phyloP scores from a whole-genome alignment of 2,797 vertebrate genomes.

The Loris lydekkerianus region DNA sequence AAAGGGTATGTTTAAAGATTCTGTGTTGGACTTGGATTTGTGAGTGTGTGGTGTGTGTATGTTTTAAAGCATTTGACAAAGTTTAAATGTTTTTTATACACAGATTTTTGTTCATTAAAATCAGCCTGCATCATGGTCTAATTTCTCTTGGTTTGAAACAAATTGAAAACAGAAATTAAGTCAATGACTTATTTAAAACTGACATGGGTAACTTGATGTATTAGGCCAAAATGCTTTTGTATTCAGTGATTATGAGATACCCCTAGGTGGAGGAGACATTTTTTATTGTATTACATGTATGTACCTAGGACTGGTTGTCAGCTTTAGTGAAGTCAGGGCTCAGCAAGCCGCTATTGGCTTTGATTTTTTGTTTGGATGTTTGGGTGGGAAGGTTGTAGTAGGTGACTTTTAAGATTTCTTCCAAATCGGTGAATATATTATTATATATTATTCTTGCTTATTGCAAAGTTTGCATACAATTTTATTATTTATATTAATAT shows the following conservation, averaged over 20 bases:
- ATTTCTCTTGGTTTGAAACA: slow-evolving; percentile 78
- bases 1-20: slow-evolving; percentile 70
- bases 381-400: background rate
- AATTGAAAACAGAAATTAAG: slow-evolving; percentile 60
- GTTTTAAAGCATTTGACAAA: slow-evolving; percentile 76
- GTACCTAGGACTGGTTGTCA: background rate
- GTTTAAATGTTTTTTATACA: slow-evolving; percentile 77
- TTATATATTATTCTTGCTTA: slow-evolving; percentile 31
- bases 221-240: slow-evolving; percentile 14
- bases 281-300: background rate
- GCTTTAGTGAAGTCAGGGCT: background rate
- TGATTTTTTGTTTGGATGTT: background rate
- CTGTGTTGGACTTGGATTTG: slow-evolving; percentile 65
- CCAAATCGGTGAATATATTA: slow-evolving; percentile 38
- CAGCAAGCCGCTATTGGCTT: background rate
- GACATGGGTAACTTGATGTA: slow-evolving; percentile 25
- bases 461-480: slow-evolving; percentile 52
- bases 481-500: slow-evolving; percentile 58
- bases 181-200: slow-evolving; percentile 58
- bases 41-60: slow-evolving; percentile 27
- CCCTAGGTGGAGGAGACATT: background rate
- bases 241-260: background rate
- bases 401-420: slow-evolving; percentile 55
- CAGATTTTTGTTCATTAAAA: slow-evolving; percentile 81
- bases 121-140: slow-evolving; percentile 63